Evolutionary conservation across 2,888 invertebrate species (phyloP).

Genomic region (Exephanes ischioxanthus): DNA sequence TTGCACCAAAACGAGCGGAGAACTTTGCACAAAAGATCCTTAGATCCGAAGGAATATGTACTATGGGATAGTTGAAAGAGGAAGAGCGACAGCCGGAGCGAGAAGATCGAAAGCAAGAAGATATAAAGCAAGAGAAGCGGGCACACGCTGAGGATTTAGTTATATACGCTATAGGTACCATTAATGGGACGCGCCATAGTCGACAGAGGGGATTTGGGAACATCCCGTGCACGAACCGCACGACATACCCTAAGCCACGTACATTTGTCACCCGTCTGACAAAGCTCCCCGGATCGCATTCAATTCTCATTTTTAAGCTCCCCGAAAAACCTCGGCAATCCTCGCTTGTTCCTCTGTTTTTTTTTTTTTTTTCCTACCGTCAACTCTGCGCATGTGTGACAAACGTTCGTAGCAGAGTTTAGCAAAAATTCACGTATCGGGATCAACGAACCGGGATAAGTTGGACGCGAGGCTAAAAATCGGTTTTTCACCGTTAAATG

Average conservation of each 20-base stretch:
- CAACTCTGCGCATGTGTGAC: slow-evolving; percentile 3
- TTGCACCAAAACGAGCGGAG: slow-evolving; percentile 51
- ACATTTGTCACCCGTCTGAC: slow-evolving; percentile 66
- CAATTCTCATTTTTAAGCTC: slow-evolving; percentile 66
- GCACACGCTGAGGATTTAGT: slow-evolving; percentile 13
- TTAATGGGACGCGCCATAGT: slow-evolving; percentile 57
- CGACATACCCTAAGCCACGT: slow-evolving; percentile 53
- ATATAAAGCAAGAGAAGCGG: background rate
- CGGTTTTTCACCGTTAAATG: slow-evolving; percentile 24
- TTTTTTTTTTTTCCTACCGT: slow-evolving; percentile 26
- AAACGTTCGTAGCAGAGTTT: slow-evolving; percentile 23
- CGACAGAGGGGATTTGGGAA: slow-evolving; percentile 58
- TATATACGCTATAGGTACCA: slow-evolving; percentile 36
- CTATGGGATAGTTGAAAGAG: slow-evolving; percentile 14
- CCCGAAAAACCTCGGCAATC: slow-evolving; percentile 55
- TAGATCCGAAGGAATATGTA: slow-evolving; percentile 37
- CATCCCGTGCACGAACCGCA: slow-evolving; percentile 60
- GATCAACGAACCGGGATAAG: slow-evolving; percentile 40
- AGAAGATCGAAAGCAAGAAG: background rate
- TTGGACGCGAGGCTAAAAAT: background rate
- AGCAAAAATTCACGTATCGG: slow-evolving; percentile 12
- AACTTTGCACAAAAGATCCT: slow-evolving; percentile 61
- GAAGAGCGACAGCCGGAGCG: slow-evolving; percentile 2
- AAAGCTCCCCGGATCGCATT: slow-evolving; percentile 64
- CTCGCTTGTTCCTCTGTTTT: slow-evolving; percentile 48